Evolutionary conservation across 2,797 vertebrate species (phyloP).

Genomic region (Buceros bicornis): DNA sequence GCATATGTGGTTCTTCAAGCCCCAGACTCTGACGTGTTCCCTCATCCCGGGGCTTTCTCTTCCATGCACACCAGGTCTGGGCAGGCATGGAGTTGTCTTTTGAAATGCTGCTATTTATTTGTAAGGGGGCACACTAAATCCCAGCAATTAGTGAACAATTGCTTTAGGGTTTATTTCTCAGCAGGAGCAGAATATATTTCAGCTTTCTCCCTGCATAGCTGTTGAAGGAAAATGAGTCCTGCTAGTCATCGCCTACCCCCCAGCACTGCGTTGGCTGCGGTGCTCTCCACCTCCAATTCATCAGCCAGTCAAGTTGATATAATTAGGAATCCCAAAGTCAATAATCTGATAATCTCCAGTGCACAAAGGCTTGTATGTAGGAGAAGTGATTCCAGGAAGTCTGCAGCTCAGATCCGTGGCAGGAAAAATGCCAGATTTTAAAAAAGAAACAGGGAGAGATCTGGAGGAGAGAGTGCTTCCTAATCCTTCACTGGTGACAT

Average conservation of each 20-base stretch:
- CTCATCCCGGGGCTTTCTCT: neutral
- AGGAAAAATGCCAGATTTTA: slow-evolving; percentile 67
- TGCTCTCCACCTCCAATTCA: slow-evolving; percentile 49
- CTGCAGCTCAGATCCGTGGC: neutral
- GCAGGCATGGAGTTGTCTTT: neutral
- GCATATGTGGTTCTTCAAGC: neutral
- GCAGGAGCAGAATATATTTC: slow-evolving; percentile 26
- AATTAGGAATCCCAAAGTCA: slow-evolving; percentile 66
- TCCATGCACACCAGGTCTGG: neutral
- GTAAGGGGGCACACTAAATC: neutral
- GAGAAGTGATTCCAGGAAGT: slow-evolving; percentile 65
- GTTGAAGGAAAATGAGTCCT: neutral
- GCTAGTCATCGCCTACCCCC: neutral
- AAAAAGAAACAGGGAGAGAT: slow-evolving; percentile 61
- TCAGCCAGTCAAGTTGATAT: slow-evolving; percentile 50
- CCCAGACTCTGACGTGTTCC: fast-evolving
- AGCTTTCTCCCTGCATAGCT: neutral
- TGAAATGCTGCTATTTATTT: neutral
- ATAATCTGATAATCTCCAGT: slow-evolving; percentile 66
- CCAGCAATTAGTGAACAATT: neutral
- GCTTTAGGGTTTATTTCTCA: slow-evolving; percentile 31
- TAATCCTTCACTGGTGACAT: slow-evolving; percentile 57
- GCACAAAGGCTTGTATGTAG: slow-evolving; percentile 27
- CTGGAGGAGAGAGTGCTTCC: slow-evolving; percentile 42
- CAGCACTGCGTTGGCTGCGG: neutral